Conservation (phyloP, 1,140 invertebrate species). For the Tenebrio molitor region DNA sequence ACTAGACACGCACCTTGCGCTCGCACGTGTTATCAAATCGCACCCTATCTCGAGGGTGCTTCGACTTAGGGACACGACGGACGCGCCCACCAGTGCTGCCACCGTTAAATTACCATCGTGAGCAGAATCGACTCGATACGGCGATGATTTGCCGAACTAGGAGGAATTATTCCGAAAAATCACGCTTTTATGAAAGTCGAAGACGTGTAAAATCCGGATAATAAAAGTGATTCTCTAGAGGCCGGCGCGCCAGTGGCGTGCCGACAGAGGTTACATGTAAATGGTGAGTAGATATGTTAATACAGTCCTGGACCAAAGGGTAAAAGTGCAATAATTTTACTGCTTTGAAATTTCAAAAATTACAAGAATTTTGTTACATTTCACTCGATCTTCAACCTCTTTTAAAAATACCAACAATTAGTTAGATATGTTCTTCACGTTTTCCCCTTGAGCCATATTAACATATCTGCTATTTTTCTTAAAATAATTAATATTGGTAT, state of each 20-base stretch:
- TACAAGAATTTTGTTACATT: no score
- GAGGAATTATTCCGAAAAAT: slow-evolving; percentile 9
- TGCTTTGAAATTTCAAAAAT: no score
- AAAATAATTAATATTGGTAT: no score
- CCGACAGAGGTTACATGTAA: background rate
- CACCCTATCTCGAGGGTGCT: slow-evolving; percentile 37
- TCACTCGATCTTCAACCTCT: no score
- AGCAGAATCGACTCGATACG: background rate
- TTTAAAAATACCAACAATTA: no score
- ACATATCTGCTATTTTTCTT: no score
- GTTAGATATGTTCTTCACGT: no score
- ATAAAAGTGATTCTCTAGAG: slow-evolving; percentile 11
- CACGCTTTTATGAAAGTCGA: slow-evolving; percentile 13
- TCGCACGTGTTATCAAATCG: slow-evolving; percentile 45
- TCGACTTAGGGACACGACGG: background rate
- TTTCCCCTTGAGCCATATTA: no score
- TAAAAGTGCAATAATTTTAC: no score
- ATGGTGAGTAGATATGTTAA: no score
- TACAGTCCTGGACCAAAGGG: no score
- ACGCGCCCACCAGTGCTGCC: background rate
- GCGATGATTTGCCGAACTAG: background rate
- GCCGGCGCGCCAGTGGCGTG: slow-evolving; percentile 13
- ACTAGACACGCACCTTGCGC: slow-evolving; percentile 51
- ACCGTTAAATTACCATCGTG: background rate
- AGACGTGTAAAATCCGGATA: slow-evolving; percentile 21